Base-by-base conservation (phyloP, 2,888 invertebrate species). In the Ligdia adustata region DNA sequence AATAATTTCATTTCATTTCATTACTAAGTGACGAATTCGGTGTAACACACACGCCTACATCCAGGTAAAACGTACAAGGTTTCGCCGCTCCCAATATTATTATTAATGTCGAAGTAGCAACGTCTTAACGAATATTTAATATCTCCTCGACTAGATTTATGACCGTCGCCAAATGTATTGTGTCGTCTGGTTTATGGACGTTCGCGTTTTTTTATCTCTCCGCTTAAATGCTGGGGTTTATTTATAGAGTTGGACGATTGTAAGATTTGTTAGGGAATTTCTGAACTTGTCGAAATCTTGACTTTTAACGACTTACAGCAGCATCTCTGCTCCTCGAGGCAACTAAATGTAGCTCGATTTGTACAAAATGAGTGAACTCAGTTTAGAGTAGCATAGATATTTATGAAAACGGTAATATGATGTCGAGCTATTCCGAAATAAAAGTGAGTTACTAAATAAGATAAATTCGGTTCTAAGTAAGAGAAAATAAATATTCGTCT, bases 121-220 rank as follows among this genome's bases (percentile, higher is more conserved):
- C 66, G 73, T 70, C 80, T 82, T 85, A 87, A 86, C 85, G 87
- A 84, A 85, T 84, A 85, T 87, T 86, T 85, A 85, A 86, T 82
- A 82, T 80, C 72, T 66, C 64, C 58, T 58, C 48, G 52, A 48
- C 45, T 51, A 66, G 78, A 83, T 86, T 85, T 84, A 85, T 79
- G 77, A 47, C 49, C 46, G 49, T 33, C 50, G 45, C 62, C 60
- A 64, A 73, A 73, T 73, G 69, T 75, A 73, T 75, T 75, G 75
- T 70, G 63, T 66, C 66, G 70, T 64, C 63, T 69, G 67, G 55
- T 70, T 71, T 70, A 66, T 60, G 64, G 54, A 46, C 47, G 51
- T 12, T 29, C 40, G 37, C 45, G 43, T 51, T 53, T 55, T 52
- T 56, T 53, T 52, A 49, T 44, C 43, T 41, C 40, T 38, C 48